Evolutionary conservation across 2,797 vertebrate genomes (phyloP).

Genomic region (Bradypodion ventrale): DNA sequence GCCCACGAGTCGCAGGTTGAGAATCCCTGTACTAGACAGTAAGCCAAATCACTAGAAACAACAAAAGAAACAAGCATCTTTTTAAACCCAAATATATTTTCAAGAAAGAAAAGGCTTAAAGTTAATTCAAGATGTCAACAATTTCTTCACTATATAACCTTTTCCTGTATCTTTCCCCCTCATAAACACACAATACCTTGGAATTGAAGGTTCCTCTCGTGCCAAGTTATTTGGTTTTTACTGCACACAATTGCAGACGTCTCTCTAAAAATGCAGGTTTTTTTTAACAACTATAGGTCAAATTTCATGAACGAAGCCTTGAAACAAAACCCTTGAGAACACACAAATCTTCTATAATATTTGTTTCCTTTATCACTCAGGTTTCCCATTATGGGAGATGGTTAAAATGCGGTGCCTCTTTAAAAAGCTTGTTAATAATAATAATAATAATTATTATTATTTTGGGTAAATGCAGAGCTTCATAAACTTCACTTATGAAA

Average conservation of each 20-base stretch:
- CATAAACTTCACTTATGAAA: slow-evolving; percentile 20
- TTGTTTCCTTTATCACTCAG: not conserved
- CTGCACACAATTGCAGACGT: slow-evolving; percentile 24
- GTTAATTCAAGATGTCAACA: slow-evolving; percentile 40
- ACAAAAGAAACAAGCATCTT: not conserved
- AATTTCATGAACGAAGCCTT: slow-evolving; percentile 22
- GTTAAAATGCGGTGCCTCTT: slow-evolving; percentile 15
- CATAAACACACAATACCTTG: slow-evolving; percentile 41
- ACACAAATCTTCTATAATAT: slow-evolving; percentile 33
- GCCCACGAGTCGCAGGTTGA: no score
- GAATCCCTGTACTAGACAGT: not conserved
- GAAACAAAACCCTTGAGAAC: not conserved
- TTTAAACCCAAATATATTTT: not conserved
- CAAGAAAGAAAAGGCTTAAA: not conserved
- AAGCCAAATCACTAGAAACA: not conserved
- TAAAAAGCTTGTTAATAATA: not conserved
- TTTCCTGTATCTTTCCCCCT: slow-evolving; percentile 39
- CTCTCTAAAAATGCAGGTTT: slow-evolving; percentile 44
- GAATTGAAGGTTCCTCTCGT: slow-evolving; percentile 42
- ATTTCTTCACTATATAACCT: slow-evolving; percentile 46
- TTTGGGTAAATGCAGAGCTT: slow-evolving; percentile 6
- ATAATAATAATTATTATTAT: slow-evolving; percentile 17
- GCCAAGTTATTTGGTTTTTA: slow-evolving; percentile 46
- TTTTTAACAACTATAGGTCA: slow-evolving; percentile 44
- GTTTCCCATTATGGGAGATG: not conserved